phyloP scores from a whole-genome alignment of 2,113 vertebrate genomes.

The Glaucidium brasilianum region DNA sequence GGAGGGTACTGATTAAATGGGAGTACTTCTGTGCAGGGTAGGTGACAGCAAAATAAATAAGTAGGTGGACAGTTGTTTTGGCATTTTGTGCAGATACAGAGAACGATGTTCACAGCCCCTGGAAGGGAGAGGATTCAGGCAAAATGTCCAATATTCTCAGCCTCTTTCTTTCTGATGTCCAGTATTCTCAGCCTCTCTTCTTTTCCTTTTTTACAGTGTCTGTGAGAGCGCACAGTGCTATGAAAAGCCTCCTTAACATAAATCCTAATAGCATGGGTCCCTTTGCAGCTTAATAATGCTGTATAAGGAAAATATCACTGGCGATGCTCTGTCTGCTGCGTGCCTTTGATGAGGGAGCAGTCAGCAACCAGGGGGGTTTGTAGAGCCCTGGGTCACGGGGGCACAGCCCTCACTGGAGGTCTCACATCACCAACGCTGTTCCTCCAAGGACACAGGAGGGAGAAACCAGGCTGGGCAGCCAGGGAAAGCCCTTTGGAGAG shows the following conservation, averaged over 20 bases:
- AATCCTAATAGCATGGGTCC: rapidly evolving
- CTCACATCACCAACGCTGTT: not conserved
- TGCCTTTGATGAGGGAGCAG: not conserved
- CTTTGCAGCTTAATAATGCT: not conserved
- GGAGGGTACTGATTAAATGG: not conserved
- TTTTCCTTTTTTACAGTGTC: not conserved
- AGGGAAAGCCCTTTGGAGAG: conserved; percentile 3
- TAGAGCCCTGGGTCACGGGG: not conserved
- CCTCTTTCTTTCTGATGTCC: not conserved
- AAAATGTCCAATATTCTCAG: not conserved
- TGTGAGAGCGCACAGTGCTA: not conserved
- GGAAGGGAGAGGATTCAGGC: not conserved
- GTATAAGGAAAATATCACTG: not conserved
- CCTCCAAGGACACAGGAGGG: not conserved
- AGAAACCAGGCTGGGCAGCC: not conserved
- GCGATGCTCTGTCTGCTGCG: not conserved
- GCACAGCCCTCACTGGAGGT: not conserved
- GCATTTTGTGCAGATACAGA: not conserved
- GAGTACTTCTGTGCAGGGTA: not conserved
- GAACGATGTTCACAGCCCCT: not conserved
- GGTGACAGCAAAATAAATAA: not conserved
- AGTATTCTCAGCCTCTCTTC: not conserved
- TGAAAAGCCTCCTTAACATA: not conserved
- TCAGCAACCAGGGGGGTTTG: not conserved
- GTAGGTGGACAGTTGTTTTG: no score